Evolutionary conservation across 2,113 vertebrate species (phyloP), one percentile per base, ranked within the genome.

Genomic region (Oreocharis arfaki): DNA sequence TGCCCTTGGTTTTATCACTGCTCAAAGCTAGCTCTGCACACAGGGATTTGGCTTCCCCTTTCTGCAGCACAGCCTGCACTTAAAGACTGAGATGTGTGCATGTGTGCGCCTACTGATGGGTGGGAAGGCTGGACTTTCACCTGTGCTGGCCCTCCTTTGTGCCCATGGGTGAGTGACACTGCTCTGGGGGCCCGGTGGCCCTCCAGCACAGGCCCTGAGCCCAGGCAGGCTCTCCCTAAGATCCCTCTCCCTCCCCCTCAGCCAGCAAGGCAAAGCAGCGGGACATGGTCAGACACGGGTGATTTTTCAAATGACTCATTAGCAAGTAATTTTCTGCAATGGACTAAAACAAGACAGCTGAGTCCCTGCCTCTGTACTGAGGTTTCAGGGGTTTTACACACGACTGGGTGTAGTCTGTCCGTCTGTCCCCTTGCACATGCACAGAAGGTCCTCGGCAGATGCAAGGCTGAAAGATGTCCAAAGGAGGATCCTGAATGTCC

Each of bases 381-480:
- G 27, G n/a, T 84, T 56, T 37, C 33, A 37, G 52, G 33, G 26
- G 16, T 8, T 75, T 84, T 76, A 35, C 20, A 27, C 33, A 76
- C 2, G 9, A 2, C 33, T 22, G 41, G 26, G 3, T 56, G 22
- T 9, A 27, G 35, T 35, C 56, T 49, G 42, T 71, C 37, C 0
- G 0, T 42, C 39, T 12, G 5, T 42, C 85, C 33, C 32, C 16
- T 3, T 1, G 22, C 13, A 5, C 8, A 3, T 3, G 15, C 23
- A 32, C 1, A 0, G 68, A 41, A 22, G 20, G 17, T 49, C 24
- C 35, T 37, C 1, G 1, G 42, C 1, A 2, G 33, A 35, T 6
- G 2, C 1, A 9, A 49, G 55, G 32, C 59, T 82, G 44, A 28
- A 74, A 78, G 16, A 5, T 30, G 19, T n/a, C 44, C 70, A 30